Base-by-base conservation (phyloP, 2,797 vertebrate species). In the Parotocinclus haroldoi region DNA sequence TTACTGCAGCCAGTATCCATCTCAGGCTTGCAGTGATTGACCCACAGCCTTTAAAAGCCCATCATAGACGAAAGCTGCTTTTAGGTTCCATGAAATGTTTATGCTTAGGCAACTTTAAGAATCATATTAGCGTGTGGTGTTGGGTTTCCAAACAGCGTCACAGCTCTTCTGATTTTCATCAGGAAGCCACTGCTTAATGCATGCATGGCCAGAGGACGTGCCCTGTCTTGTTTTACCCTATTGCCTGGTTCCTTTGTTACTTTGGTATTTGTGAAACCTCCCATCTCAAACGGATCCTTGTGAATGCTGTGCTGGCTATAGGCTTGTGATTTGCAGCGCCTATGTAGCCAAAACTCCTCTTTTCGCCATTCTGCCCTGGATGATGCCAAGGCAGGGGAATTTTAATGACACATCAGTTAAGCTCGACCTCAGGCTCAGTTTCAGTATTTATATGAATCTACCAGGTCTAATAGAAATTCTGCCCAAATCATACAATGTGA, bases 61-160 rank as follows among this genome's bases (percentile, higher is more conserved):
- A 73, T 76, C 74, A 73, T 36, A 55, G 46, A 62, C 58, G 40
- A 70, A 61, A 70, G 63, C 60, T 66, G 77, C 76, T 79, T 76
- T 79, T 77, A 81, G 67, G 55, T 70, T 74, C 46, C 69, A 79
- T 78, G 65, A 81, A 81, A 81, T 76, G 73, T 77, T 79, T 81
- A 76, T 79, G 77, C 71, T 66, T 61, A 65, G 52, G 50, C 60
- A 78, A 66, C 64, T 58, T 71, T 65, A 50, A 18, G 50, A 69
- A 57, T 75, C 54, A 68, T 75, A 63, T 76, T 73, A 72, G 72
- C 67, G 72, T 60, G 61, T 1, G 49, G 76, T 67, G 65, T 76
- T 40, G 2, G 70, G 58, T 76, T 78, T 54, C 50, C 36, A 9
- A 63, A 58, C 38, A 44, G 39, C 46, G 37, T 37, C 18, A 40